A percentile compares a stretch with the other conserved stretches of the same genome.
These are phyloP conservation scores for Neodon shergylaensis DNA, from an alignment of 2,113 vertebrate species.

Conservation along the genomic window DNA sequence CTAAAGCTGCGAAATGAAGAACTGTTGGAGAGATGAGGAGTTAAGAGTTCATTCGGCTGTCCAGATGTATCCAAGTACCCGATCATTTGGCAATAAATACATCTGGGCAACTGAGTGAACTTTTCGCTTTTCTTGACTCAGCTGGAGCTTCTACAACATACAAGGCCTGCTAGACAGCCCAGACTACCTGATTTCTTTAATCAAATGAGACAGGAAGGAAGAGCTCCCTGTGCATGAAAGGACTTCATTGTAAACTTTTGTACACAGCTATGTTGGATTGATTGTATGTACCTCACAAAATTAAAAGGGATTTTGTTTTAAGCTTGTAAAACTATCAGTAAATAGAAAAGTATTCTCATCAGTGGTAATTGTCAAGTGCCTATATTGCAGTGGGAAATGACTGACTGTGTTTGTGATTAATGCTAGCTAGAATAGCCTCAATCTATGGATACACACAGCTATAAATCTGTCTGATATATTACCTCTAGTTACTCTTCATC, in stretches of 20 bases:
- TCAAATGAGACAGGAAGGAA: not conserved
- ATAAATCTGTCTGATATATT: not conserved
- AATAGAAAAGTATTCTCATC: not conserved
- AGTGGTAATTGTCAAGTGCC: not conserved
- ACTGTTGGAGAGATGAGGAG: constrained; percentile 47
- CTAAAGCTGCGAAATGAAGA: constrained; percentile 54
- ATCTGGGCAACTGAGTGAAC: constrained; percentile 79
- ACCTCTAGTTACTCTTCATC: not conserved
- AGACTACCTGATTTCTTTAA: constrained; percentile 26
- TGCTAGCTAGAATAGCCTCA: not conserved
- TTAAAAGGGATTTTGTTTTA: not conserved
- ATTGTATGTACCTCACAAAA: constrained; percentile 10
- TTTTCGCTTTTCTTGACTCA: constrained; percentile 72
- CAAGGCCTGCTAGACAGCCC: not conserved
- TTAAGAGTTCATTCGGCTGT: constrained; percentile 79
- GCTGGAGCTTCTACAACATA: constrained; percentile 22
- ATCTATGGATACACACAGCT: not conserved
- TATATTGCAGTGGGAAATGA: not conserved
- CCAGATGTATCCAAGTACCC: constrained; percentile 80
- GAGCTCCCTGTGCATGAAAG: not conserved
- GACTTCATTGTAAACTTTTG: not conserved
- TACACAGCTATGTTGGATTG: not conserved
- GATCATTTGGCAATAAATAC: constrained; percentile 77
- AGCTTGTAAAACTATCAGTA: constrained; percentile 20
- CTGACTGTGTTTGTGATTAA: constrained; percentile 21